These are phyloP conservation scores for Hemiscyllium ocellatum DNA, from an alignment of 2,113 vertebrate species.

Conservation along the genomic window DNA sequence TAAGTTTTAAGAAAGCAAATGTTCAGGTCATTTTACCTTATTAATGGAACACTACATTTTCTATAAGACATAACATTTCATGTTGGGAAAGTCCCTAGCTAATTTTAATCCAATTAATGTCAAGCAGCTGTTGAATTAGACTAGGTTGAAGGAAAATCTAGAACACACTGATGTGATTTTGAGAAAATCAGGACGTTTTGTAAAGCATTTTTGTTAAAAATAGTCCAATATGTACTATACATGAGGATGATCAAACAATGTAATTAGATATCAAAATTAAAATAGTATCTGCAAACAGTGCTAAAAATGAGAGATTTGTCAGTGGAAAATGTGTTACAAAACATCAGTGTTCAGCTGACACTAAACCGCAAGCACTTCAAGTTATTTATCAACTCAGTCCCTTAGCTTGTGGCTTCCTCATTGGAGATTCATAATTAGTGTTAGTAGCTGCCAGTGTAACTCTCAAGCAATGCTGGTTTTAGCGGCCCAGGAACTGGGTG, in stretches of 20 bases:
- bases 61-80: not conserved
- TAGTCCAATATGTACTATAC: not conserved
- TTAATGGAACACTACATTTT: not conserved
- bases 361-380: not conserved
- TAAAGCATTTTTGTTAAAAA: not conserved
- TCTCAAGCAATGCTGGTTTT: too few species aligned
- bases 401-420: not conserved
- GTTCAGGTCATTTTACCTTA: not conserved
- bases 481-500: too few species aligned
- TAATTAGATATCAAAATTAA: not conserved
- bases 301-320: not conserved
- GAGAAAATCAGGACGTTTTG: not conserved
- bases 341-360: not conserved
- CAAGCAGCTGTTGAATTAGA: not conserved
- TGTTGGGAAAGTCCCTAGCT: not conserved
- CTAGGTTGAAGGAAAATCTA: not conserved
- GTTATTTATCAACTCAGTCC: not conserved
- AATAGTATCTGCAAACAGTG: not conserved
- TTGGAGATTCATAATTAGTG: not conserved
- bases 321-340: not conserved
- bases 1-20: not conserved
- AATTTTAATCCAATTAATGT: not conserved
- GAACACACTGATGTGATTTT: not conserved
- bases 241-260: not conserved
- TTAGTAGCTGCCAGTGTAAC: not conserved